Evolutionary conservation across 2,113 vertebrate species (phyloP).

Genomic region (Pseudorasbora parva): DNA sequence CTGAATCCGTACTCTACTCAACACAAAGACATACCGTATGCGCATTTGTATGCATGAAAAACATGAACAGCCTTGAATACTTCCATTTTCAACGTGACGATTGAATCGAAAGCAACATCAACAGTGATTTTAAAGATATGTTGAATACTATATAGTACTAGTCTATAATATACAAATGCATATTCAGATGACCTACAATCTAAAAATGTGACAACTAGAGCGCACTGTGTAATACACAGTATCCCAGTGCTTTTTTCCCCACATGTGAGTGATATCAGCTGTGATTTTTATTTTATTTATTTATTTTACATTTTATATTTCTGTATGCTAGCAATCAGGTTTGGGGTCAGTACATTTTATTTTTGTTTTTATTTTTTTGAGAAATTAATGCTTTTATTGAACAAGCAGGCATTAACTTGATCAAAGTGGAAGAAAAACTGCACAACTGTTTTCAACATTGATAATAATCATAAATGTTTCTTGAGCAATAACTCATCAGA

Average conservation of each 20-base stretch:
- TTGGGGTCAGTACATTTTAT: too few relatives aligned
- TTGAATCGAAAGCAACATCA: neutral
- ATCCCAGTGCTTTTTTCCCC: neutral
- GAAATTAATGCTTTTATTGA: too few relatives aligned
- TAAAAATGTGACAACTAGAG: neutral
- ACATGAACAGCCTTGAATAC: neutral
- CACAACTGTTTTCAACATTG: neutral
- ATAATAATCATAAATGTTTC: neutral
- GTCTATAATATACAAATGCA: neutral
- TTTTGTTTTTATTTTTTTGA: too few relatives aligned
- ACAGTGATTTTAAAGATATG: neutral
- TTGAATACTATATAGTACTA: neutral
- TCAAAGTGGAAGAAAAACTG: too few relatives aligned
- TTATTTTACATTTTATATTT: too few relatives aligned
- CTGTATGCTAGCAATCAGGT: too few relatives aligned
- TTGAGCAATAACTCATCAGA: neutral
- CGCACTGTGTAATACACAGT: neutral
- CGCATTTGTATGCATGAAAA: slow-evolving; percentile 11
- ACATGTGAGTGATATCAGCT: neutral
- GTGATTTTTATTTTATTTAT: neutral
- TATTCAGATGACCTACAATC: neutral
- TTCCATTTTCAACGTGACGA: neutral
- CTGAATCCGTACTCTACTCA: neutral
- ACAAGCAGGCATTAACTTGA: too few relatives aligned
- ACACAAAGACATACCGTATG: neutral